Evolutionary conservation across 2,797 vertebrate genomes (phyloP), one percentile per base, ranked within the genome.

Genomic region (Aulostomus chinensis): DNA sequence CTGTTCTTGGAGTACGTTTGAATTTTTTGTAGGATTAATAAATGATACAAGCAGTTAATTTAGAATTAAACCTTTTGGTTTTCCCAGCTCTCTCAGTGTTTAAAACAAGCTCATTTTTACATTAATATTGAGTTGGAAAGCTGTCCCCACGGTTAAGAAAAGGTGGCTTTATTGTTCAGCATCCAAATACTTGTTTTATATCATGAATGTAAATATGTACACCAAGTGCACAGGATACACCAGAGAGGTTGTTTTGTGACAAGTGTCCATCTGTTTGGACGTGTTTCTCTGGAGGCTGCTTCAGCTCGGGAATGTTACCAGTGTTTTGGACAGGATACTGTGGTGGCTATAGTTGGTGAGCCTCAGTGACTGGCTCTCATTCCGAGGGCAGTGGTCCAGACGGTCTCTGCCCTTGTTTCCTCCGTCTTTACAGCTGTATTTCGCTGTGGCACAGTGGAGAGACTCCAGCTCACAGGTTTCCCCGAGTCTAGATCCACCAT

Each of bases 271-370:
- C 56, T 85, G 55, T 50, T 64, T 57, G 49, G 58, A 50, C 51
- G 16, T 2, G 32, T 83, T 70, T 59, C 57, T 71, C 68, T 59
- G 41, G 49, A 78, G 56, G 74, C 48, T 38, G 26, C 57, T 58
- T 70, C 68, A 67, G 53, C 54, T 76, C 46, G 60, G 43, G 64
- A 81, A 62, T 35, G 43, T 53, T 53, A 76, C 74, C 63, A 49
- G 57, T 63, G 57, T 68, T 76, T 84, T 65, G 65, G 71, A 83
- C 65, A 69, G 83, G 71, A 88, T 81, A 26, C 70, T 73, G 68
- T 54, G 68, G 65, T 78, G 68, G 76, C 63, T 75, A 51, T 75
- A 73, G 72, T 66, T 70, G 84, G 65, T 81, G 58, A 65, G 56
- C 53, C 54, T 42, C 71, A 34, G 65, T 54, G 46, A 64, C 67